Evolutionary conservation across 2,797 vertebrate species (phyloP).

Genomic region (Garrulus glandarius): DNA sequence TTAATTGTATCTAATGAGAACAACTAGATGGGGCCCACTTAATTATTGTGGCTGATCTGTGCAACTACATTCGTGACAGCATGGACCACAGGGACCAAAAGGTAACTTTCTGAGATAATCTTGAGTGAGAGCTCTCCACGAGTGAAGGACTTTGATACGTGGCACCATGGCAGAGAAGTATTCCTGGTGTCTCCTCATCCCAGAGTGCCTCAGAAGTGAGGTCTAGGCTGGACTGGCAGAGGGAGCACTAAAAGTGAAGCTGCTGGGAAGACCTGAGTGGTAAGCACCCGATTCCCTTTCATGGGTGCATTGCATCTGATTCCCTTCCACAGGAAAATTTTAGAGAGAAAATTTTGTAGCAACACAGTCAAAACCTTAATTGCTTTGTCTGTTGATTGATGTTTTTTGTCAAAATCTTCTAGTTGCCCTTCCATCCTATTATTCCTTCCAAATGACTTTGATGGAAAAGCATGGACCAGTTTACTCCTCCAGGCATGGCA

Average conservation of each 20-base stretch:
- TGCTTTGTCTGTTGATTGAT: background rate
- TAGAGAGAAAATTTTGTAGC: background rate
- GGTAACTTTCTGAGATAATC: background rate
- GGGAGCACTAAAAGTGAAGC: background rate
- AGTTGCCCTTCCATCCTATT: background rate
- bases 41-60: background rate
- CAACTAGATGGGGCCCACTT: background rate
- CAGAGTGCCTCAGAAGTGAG: background rate
- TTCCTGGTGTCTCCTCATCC: background rate
- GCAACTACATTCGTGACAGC: fast-evolving
- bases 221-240: background rate
- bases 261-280: background rate
- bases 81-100: background rate
- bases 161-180: fast-evolving
- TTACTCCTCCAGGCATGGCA: background rate
- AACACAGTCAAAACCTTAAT: background rate
- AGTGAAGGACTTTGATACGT: background rate
- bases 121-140: background rate
- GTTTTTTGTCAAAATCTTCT: background rate
- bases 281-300: background rate
- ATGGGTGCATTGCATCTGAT: fast-evolving
- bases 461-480: background rate
- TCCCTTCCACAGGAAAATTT: background rate
- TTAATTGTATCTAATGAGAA: background rate
- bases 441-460: background rate